Evolutionary conservation across 2,113 vertebrate species (phyloP).

Genomic region (Phasianus colchicus): DNA sequence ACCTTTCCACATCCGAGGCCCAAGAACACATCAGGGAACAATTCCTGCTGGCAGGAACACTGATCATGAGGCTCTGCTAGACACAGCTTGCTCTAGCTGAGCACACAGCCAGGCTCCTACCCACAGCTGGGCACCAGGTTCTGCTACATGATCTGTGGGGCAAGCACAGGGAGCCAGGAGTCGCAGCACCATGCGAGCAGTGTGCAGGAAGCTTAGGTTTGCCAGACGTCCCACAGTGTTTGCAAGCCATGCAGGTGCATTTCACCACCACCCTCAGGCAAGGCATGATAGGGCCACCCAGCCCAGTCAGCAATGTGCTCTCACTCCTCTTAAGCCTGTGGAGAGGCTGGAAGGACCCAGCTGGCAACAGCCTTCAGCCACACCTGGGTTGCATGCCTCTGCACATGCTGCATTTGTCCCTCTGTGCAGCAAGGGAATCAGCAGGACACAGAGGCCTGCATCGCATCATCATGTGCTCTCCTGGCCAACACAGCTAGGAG

Average conservation of each 20-base stretch:
- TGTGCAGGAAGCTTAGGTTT: background rate
- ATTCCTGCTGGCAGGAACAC: slow-evolving; percentile 3
- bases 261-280: background rate
- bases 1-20: background rate
- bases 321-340: background rate
- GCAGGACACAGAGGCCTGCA: background rate
- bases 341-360: background rate
- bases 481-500: background rate
- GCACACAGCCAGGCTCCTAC: background rate
- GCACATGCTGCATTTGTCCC: background rate
- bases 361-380: background rate
- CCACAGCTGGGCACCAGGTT: rapidly evolving
- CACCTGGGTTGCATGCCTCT: background rate
- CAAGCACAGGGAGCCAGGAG: background rate
- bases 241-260: background rate
- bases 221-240: background rate
- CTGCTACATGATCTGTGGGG: background rate
- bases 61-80: background rate
- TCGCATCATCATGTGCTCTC: rapidly evolving
- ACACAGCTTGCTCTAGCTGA: background rate
- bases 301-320: background rate
- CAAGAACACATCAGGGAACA: slow-evolving; percentile 26
- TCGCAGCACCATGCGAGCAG: background rate
- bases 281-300: background rate
- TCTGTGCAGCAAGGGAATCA: background rate